phyloP scores from a whole-genome alignment of 2,888 invertebrate genomes.

The Pomacea canaliculata region DNA sequence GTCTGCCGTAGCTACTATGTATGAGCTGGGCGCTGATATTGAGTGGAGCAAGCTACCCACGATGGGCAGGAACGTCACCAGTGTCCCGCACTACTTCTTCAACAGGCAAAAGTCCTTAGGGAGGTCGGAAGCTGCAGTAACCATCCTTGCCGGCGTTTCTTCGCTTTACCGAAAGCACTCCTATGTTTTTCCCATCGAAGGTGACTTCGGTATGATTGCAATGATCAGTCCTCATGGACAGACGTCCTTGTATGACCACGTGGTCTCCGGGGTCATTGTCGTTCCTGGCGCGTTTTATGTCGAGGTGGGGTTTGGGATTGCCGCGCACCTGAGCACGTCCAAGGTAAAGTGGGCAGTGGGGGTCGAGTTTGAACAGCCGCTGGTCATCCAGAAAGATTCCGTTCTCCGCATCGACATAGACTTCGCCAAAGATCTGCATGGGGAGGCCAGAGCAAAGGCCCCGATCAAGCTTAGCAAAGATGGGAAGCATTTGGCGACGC shows the following conservation, averaged over 20 bases:
- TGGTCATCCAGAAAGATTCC: constrained; percentile 24
- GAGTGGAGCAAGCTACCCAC: constrained; percentile 35
- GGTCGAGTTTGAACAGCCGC: constrained; percentile 32
- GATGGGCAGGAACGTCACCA: constrained; percentile 17
- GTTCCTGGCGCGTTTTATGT: constrained; percentile 46
- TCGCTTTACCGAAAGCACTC: constrained; percentile 28
- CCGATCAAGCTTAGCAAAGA: constrained; percentile 26
- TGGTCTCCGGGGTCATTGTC: constrained; percentile 37
- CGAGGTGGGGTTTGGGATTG: constrained; percentile 45
- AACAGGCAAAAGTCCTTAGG: constrained; percentile 32
- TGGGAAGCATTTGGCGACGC: constrained; percentile 27
- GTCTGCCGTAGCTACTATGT: constrained; percentile 29
- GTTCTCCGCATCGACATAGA: constrained; percentile 24
- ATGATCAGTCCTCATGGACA: constrained; percentile 22
- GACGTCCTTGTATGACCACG: constrained; percentile 43
- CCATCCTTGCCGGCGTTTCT: constrained; percentile 26
- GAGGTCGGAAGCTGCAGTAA: constrained; percentile 28
- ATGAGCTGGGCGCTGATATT: constrained; percentile 33
- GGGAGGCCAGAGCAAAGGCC: constrained; percentile 13
- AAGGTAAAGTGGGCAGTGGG: constrained; percentile 27
- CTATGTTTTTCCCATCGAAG: constrained; percentile 28
- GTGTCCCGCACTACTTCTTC: constrained; percentile 45
- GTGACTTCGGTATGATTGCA: constrained; percentile 20
- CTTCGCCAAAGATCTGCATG: constrained; percentile 6
- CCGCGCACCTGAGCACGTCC: constrained; percentile 20